Evolutionary conservation across 2,113 vertebrate genomes (phyloP).

Genomic region (Poeciliopsis retropinna): DNA sequence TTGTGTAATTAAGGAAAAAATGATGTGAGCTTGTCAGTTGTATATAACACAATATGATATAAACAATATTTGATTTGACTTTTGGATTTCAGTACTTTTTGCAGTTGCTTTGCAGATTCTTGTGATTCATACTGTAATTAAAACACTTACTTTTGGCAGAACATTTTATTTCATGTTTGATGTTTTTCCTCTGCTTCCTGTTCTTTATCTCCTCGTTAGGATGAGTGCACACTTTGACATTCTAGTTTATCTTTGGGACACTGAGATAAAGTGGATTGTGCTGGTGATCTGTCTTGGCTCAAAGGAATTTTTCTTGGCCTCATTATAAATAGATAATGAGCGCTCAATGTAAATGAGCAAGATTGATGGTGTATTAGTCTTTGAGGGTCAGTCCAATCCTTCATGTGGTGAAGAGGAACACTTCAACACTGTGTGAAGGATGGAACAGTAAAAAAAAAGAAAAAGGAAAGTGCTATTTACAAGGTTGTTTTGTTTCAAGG

Average conservation of each 20-base stretch:
- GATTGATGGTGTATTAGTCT: slow-evolving; percentile 46
- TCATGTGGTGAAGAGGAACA: slow-evolving; percentile 28
- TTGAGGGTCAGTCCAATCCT: slow-evolving; percentile 25
- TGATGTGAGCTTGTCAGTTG: slow-evolving; percentile 3
- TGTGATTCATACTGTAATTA: neutral
- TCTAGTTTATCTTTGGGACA: no score
- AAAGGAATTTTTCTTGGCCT: slow-evolving; percentile 18
- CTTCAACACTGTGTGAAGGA: slow-evolving; percentile 21
- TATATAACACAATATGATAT: neutral
- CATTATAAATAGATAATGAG: slow-evolving; percentile 56
- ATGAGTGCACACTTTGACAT: no score
- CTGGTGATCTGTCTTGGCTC: slow-evolving; percentile 30
- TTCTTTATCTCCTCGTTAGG: no score
- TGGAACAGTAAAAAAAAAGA: neutral
- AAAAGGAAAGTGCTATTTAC: neutral
- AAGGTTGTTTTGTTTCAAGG: neutral
- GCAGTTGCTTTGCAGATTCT: neutral
- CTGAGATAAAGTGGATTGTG: neutral
- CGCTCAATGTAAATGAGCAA: slow-evolving; percentile 36
- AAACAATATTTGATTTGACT: neutral
- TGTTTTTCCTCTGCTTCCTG: no score
- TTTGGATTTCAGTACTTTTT: neutral
- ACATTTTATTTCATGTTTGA: neutral
- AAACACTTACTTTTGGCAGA: no score
- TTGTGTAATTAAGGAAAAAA: slow-evolving; percentile 12